Percentiles rank a stretch among this genome's conserved stretches.
phyloP scores from a whole-genome alignment of 2,113 vertebrate genomes.

The Falco punctatus region DNA sequence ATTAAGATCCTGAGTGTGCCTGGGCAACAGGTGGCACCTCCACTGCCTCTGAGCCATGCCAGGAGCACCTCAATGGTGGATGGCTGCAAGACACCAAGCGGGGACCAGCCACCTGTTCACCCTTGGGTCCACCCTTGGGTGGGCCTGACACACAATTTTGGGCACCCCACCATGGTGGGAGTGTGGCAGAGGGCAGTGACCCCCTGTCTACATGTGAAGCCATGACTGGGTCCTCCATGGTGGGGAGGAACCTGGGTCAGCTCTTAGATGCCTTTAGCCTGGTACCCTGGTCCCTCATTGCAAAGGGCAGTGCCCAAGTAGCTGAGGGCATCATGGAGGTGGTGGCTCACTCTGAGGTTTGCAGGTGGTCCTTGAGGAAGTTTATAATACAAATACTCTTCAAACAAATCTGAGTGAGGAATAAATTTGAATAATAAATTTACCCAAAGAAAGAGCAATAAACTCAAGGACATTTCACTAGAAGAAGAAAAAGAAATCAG shows the following conservation, averaged over 20 bases:
- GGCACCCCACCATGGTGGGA: not conserved
- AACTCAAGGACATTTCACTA: not conserved
- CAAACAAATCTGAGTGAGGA: not conserved
- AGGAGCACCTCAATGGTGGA: rapidly evolving
- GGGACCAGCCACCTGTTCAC: not conserved
- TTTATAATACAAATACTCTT: not conserved
- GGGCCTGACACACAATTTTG: too few relatives aligned
- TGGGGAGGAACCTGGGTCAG: rapidly evolving
- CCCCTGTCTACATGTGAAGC: too few relatives aligned
- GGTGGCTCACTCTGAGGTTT: not conserved
- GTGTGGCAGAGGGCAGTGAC: not conserved
- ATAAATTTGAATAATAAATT: not conserved
- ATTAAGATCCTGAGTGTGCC: not conserved
- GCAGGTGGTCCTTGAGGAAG: not conserved
- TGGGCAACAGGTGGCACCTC: rapidly evolving
- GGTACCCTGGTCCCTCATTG: not conserved
- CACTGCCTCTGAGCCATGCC: not conserved
- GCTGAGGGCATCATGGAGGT: not conserved
- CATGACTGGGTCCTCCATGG: not conserved
- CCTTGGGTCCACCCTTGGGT: too few relatives aligned
- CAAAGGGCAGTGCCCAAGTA: not conserved
- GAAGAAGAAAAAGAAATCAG: not conserved
- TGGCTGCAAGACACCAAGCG: too few relatives aligned
- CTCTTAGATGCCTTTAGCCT: too few relatives aligned
- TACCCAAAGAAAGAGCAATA: not conserved